Evolutionary conservation across 1,140 invertebrate genomes (phyloP), one percentile per base, ranked within the genome.

Genomic region (Leptopilina clavipes): DNA sequence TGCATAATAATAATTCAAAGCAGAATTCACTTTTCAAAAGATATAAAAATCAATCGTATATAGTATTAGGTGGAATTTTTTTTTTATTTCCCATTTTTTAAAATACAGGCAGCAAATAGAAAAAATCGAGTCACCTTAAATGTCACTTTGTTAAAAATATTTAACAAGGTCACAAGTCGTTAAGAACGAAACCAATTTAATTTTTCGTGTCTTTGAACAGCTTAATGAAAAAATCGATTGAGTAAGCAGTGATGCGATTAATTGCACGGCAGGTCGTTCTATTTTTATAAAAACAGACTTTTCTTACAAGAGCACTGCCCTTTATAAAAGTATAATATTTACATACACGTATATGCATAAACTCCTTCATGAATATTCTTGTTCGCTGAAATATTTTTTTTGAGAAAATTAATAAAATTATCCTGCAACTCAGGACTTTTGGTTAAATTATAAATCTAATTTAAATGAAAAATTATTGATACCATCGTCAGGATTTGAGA

Each of bases 201-300:
- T 65, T 65, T 65, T 22, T 65, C 25, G 59, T 65, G 25, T 65
- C 59, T 37, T 65, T 31, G 19, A 37, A 37, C 12, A 31, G 59
- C 12, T 31, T 65, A 65, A 65, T 65, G 19, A 65, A 31, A 65
- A 65, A 6, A 65, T 65, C 25, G 59, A 65, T 31, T 65, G 19
- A 65, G 59, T 65, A 65, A 65, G 25, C 59, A 65, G 19, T n/a
- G 59, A 65, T 65, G 22, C 59, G 59, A 65, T 65, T 65, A 65
- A 65, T 65, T 65, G 25, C 25, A 65, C 25, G 12, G 10, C 25
- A 31, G 25, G 11, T 65, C 10, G 6, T 11, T 65, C 25, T 65
- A 65, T 65, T 65, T 65, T 65, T 37, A 65, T 65, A n/a, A 25
- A 65, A 65, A 5, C 59, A 12, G n/a, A 31, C 19, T 65, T 65